Percentiles rank a stretch among this genome's conserved stretches.
These are phyloP conservation scores for Oreochromis niloticus DNA, from an alignment of 2,113 vertebrate species.

Conservation along the genomic window DNA sequence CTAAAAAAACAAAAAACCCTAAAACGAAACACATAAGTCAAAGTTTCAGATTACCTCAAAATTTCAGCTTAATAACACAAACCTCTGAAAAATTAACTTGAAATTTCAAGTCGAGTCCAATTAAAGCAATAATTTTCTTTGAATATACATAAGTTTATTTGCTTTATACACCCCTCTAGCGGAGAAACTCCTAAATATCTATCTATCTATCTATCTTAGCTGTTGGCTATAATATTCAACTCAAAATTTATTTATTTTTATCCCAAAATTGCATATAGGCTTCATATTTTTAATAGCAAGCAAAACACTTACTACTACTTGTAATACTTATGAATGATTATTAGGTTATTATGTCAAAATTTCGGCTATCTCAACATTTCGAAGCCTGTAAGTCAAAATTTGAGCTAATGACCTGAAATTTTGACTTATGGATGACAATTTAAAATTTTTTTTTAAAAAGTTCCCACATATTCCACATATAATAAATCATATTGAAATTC, in stretches of 20 bases:
- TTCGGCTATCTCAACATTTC: not conserved
- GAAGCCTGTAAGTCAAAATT: not conserved
- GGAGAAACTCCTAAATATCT: not conserved
- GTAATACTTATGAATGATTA: not conserved
- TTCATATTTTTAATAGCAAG: not conserved
- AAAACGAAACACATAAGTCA: not conserved
- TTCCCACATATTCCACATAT: too few relatives aligned
- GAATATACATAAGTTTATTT: not conserved
- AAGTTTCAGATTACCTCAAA: not conserved
- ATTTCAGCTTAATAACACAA: not conserved
- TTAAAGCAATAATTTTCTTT: not conserved
- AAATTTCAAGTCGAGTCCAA: not conserved
- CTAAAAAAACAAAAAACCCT: not conserved
- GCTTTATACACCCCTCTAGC: not conserved
- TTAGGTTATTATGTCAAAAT: not conserved
- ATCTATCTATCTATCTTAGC: not conserved
- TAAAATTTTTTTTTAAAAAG: not conserved
- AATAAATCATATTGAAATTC: not conserved
- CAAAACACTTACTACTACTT: not conserved
- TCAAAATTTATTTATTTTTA: not conserved
- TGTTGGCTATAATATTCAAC: not conserved
- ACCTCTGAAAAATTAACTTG: not conserved
- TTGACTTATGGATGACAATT: not conserved
- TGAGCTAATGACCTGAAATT: not conserved
- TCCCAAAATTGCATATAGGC: not conserved